These are phyloP conservation scores for Neomonachus schauinslandi DNA, from an alignment of 2,113 vertebrate genomes.

Conservation along the genomic window DNA sequence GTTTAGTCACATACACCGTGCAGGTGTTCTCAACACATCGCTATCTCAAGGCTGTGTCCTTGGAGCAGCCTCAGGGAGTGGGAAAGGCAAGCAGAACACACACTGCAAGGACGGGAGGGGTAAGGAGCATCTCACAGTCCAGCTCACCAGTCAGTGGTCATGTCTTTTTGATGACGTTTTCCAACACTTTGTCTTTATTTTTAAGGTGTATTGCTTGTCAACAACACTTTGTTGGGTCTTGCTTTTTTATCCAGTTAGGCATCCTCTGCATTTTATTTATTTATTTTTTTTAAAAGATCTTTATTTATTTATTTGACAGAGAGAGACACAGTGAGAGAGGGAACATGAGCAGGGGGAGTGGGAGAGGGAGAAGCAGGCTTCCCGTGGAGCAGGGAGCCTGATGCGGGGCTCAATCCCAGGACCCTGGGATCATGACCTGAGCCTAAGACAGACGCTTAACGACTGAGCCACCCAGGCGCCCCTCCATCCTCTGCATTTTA, in stretches of 20 bases:
- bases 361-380: no score
- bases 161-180: neutral
- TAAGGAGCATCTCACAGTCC: neutral
- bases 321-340: no score
- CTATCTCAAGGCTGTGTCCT: neutral
- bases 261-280: neutral
- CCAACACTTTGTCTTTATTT: neutral
- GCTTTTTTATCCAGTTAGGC: neutral
- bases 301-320: no score
- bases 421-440: no score
- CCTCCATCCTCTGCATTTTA: neutral
- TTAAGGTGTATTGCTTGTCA: neutral
- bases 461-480: no score
- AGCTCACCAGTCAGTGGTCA: neutral
- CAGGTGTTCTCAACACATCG: neutral
- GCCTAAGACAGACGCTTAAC: no score
- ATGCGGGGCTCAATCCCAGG: no score
- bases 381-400: no score
- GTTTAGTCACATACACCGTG: neutral
- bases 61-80: neutral
- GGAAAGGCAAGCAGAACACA: neutral
- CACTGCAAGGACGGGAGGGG: neutral
- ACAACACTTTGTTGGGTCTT: neutral
- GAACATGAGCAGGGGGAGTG: no score
- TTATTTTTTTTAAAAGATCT: no score